Conservation (phyloP, 2,888 invertebrate species). For the Sipha maydis region DNA sequence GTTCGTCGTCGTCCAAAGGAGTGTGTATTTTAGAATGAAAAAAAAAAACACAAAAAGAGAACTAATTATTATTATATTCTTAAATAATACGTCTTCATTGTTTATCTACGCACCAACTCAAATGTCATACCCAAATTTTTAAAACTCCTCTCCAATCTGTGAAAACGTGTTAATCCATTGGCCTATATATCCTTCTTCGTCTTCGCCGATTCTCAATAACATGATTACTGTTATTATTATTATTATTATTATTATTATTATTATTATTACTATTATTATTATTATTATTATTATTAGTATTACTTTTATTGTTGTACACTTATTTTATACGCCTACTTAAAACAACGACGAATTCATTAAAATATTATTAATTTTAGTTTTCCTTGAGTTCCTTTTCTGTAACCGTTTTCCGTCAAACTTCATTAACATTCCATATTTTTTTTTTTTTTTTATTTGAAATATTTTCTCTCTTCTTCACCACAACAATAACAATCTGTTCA, state of each 20-base stretch:
- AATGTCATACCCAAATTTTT: background rate
- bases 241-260: background rate
- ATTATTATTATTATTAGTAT: background rate
- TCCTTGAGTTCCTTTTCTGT: constrained; percentile 40
- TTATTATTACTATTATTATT: background rate
- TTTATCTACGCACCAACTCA: background rate
- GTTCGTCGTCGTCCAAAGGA: background rate
- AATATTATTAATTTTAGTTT: constrained; percentile 43
- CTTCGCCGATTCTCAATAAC: constrained; percentile 27
- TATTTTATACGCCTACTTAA: background rate
- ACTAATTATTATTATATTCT: background rate
- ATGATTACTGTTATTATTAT: constrained; percentile 3
- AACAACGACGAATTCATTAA: constrained; percentile 1
- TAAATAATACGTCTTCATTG: background rate
- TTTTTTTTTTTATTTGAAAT: background rate
- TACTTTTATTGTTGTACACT: background rate
- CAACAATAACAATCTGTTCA: background rate
- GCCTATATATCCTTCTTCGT: background rate
- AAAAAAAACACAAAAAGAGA: background rate
- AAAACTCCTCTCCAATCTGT: background rate
- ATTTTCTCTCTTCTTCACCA: background rate
- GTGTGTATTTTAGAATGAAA: constrained; percentile 10
- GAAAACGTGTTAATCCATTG: background rate
- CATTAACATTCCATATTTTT: constrained; percentile 5
- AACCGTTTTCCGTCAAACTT: background rate